Conservation (phyloP, 1,140 invertebrate genomes). For the Dolichoris vasculosae region DNA sequence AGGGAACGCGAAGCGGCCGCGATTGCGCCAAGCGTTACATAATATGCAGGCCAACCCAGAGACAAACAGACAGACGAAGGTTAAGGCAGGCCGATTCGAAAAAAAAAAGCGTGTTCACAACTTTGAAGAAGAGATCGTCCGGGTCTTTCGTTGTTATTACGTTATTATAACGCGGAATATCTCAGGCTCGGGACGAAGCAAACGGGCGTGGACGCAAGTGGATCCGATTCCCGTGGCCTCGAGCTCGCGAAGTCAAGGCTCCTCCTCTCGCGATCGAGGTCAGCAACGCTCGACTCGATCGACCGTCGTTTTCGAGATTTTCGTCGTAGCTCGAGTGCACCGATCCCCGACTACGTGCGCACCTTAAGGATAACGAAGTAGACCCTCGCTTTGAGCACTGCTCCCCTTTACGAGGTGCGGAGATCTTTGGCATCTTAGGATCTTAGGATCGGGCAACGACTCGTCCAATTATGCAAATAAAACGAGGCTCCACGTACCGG, state of each 20-base stretch:
- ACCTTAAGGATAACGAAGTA: background rate
- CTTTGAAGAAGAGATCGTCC: background rate
- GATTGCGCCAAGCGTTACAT: background rate
- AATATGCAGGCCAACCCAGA: background rate
- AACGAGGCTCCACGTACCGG: too few relatives aligned
- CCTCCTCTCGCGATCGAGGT: background rate
- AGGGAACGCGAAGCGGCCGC: background rate
- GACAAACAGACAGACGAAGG: too few relatives aligned
- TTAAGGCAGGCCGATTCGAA: background rate
- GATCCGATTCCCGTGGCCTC: background rate
- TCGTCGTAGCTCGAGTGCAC: background rate
- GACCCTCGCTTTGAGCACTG: background rate
- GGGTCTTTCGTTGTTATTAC: too few relatives aligned
- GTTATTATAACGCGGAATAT: too few relatives aligned
- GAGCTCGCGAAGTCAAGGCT: background rate
- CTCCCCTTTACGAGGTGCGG: background rate
- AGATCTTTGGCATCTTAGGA: too few relatives aligned
- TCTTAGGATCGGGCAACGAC: too few relatives aligned
- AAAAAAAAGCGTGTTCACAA: background rate
- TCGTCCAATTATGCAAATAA: too few relatives aligned
- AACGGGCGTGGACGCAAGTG: constrained; percentile 34
- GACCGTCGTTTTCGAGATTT: too few relatives aligned
- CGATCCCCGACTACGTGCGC: background rate
- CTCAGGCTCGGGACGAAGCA: too few relatives aligned
- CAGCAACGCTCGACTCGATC: too few relatives aligned